Base-by-base conservation (phyloP, 1,140 invertebrate genomes). In the Drosophila suzukii region DNA sequence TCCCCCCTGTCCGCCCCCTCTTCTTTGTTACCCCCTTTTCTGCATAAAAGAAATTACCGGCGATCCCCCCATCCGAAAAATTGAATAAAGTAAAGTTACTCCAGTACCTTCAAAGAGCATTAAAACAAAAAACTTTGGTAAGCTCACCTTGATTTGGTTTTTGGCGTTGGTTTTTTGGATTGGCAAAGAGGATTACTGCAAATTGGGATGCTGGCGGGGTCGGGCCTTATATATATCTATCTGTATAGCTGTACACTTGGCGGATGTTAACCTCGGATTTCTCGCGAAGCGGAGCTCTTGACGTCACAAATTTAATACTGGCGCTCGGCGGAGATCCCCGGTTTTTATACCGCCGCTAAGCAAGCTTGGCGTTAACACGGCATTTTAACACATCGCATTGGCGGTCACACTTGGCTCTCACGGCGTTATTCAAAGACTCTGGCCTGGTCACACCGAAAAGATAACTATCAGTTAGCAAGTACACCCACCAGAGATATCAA, bases 141-240 rank as follows among this genome's bases (percentile, higher is more conserved):
- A 43, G 61, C 65, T 68, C 39, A 68, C 65, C 65, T 68, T 68
- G 44, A 53, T 68, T 68, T 66, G 47, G 47, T 68, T 65, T 68
- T 68, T 68, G 65, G 65, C 59, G 65, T 67, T 44, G 58, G 58
- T 65, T 67, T 63, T 36, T 36, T 61, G 41, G 27, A 60, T 60
- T 62, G 55, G 60, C 55, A 8, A 43, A 60, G 3, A 34, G 55
- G 38, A 43, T 15, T 62, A 51, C 49, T 7, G 17, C 12, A 6
- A 62, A 27, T 24, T 41, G 55, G 54, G 55, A 43, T 43, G 38
- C 60, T 51, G 60, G 54, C 60, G 60, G 60, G 60, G 36, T 24
- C 11, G 36, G 13, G 44, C 30, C 32, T 51, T 34, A 34, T 53
- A 20, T 53, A 36, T 53, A 20, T 36, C 6, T 53, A 12, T 53